Evolutionary conservation across 2,888 invertebrate genomes (phyloP), one percentile per base, ranked within the genome.

Genomic region (Campoplex nolae): DNA sequence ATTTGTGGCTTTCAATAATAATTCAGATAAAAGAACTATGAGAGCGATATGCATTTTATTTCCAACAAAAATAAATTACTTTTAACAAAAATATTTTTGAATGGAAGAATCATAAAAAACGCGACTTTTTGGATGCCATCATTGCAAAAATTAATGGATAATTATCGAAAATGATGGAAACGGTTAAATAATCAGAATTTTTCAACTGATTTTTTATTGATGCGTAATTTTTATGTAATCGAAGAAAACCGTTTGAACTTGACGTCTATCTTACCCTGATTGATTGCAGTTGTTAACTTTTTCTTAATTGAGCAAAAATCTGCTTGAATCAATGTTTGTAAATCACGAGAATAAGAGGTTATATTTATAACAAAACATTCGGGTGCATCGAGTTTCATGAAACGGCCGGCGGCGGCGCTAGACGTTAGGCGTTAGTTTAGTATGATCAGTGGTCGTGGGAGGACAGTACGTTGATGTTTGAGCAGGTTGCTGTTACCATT

Each of bases 301-400:
- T 70, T 23, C 54, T 38, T 56, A 28, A 13, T 23, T 28, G n/a
- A 51, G 23, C 7, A 13, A 75, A 48, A 80, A 51, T 8, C 51
- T 65, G 8, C 38, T 23, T 18, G 13, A 28, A 38, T 45, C 13
- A 58, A 75, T 62, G 18, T 23, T 54, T 42, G 1, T 4, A 54
- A 80, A n/a, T 38, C 23, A 35, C 73, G 71, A 71, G n/a, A 74
- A 23, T 54, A 23, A 54, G 65, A 76, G 71, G 80, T 85, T 81
- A 48, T 65, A 42, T 70, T 42, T 54, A 32, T 58, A 54, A 54
- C 18, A 45, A 71, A 76, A 85, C 76, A 38, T 1, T 4, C 38
- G 38, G 6, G 68, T 42, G 68, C 35, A 35, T 58, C 13, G 32
- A 70, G 58, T n/a, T 79, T 71, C 11, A 7, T 3, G 3, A 48